A percentile compares a stretch with the other conserved stretches of the same genome.
These are phyloP conservation scores for Nyctibius bracteatus DNA, from an alignment of 2,113 vertebrate genomes.

Conservation along the genomic window DNA sequence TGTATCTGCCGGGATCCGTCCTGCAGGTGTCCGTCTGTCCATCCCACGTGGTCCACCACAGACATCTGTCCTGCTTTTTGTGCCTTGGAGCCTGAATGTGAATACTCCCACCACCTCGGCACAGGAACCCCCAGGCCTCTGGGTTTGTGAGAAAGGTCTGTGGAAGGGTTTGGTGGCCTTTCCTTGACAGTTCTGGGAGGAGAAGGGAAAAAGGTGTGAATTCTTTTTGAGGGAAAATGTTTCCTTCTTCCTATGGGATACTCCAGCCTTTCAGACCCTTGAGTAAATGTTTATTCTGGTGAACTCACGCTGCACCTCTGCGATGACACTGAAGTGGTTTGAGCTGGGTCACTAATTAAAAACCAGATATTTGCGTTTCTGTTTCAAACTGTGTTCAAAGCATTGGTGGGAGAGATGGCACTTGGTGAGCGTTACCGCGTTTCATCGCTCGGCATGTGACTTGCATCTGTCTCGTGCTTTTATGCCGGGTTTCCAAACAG, in stretches of 20 bases:
- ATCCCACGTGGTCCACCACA: rapidly evolving
- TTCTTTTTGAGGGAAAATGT: neutral
- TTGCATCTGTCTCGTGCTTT: neutral
- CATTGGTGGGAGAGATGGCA: rapidly evolving
- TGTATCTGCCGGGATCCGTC: rapidly evolving
- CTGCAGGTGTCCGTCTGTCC: neutral
- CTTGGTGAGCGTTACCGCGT: rapidly evolving
- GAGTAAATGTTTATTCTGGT: neutral
- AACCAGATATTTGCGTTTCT: neutral
- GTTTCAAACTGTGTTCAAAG: neutral
- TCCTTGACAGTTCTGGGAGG: neutral
- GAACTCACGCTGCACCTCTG: neutral
- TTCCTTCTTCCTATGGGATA: neutral
- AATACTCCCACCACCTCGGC: rapidly evolving
- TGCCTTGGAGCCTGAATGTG: neutral
- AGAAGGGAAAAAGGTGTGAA: neutral
- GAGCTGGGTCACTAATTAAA: neutral
- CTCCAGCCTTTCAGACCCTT: neutral
- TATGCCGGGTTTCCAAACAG: neutral
- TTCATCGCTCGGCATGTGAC: neutral
- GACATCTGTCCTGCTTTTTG: neutral
- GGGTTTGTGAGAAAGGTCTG: neutral
- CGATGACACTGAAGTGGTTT: neutral
- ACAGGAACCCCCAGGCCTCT: neutral
- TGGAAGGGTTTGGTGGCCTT: neutral